A percentile compares a stretch with the other conserved stretches of the same genome.
Evolutionary conservation across 2,113 vertebrate species (phyloP).

Genomic region (Probosciger aterrimus): DNA sequence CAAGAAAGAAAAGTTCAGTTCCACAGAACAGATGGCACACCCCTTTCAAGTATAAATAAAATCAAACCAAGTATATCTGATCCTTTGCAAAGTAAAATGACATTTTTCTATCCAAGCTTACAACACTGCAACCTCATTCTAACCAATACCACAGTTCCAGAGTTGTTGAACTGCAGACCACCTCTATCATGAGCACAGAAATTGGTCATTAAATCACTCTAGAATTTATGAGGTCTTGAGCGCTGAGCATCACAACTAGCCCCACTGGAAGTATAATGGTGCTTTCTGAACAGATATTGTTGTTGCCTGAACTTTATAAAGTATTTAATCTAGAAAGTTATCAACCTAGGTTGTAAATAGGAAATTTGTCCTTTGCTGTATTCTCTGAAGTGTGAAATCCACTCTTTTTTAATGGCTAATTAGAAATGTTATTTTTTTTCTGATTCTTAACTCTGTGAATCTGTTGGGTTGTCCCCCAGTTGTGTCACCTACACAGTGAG

Average conservation of each 20-base stretch:
- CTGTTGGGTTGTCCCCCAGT: background rate
- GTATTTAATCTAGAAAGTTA: background rate
- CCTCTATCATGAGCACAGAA: background rate
- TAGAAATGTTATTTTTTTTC: background rate
- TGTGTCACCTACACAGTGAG: background rate
- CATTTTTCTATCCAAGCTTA: background rate
- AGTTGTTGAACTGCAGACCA: background rate
- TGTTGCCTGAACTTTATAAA: background rate
- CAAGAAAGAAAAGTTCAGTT: background rate
- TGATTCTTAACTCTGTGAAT: background rate
- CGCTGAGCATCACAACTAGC: background rate
- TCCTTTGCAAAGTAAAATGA: background rate
- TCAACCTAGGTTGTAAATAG: background rate
- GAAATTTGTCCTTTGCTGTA: background rate
- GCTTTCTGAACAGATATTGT: background rate
- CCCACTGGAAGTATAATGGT: background rate
- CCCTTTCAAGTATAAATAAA: background rate
- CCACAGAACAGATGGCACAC: background rate
- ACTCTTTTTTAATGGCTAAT: background rate
- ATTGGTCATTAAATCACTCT: background rate
- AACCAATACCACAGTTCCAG: background rate
- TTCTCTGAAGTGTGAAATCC: background rate
- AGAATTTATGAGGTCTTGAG: background rate
- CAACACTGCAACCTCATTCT: background rate
- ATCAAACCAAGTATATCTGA: background rate